Base-by-base conservation (phyloP, 2,888 invertebrate genomes). In the Heliconius ethilla region DNA sequence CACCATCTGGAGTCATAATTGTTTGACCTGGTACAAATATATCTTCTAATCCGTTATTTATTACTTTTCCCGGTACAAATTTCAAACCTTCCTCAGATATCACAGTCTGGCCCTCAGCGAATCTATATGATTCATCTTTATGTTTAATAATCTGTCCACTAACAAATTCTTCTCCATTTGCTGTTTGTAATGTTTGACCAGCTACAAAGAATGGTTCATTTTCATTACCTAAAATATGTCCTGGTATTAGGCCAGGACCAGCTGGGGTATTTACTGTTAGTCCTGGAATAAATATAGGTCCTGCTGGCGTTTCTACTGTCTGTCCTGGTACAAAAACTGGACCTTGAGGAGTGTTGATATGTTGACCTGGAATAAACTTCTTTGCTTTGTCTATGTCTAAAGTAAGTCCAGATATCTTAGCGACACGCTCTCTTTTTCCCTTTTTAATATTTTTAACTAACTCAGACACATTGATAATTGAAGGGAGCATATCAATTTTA, bases 311-410 rank as follows among this genome's bases (percentile, higher is more conserved):
- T 82, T 96, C 95, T 11, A 97, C 92, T 1, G 97, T 96, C 89
- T 97, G 97, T 6, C 97, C 97, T 0, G 97, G 97, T 22, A 97
- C 95, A 86, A 97, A 97, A 69, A 96, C 90, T 55, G 96, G 95
- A 3, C 97, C 97, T 78, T 95, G 95, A 72, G 96, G 96, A 0
- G 97, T 97, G 81, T 96, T 95, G 2, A 97, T 90, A 84, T 96
- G 96, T 90, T 97, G 97, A 1, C 97, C 97, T 3, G 96, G 95
- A 70, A 97, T 89, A 87, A 97, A 97, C 83, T 95, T 96, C 85
- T 95, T 95, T 4, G 96, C 96, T 85, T 96, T 96, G 75, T 96
- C 95, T 78, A 96, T 96, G 79, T 96, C 95, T 76, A 97, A 86
- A 62, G 94, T 95, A 27, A 96, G 91, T 63, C 97, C 97, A 51